These are phyloP conservation scores for Australoheros scitulus DNA, from an alignment of 2,113 vertebrate species.

Conservation along the genomic window DNA sequence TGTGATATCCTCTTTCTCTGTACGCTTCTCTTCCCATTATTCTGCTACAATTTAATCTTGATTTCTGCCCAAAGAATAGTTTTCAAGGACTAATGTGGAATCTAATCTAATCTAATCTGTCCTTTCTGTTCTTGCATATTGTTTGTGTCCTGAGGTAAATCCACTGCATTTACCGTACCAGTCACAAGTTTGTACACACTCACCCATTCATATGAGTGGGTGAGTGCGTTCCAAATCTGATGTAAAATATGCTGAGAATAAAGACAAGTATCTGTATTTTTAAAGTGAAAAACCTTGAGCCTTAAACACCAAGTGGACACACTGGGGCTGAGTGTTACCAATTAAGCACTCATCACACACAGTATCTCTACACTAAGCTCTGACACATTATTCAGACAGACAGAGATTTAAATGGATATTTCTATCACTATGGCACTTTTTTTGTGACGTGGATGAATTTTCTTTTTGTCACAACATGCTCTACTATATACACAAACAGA, in stretches of 20 bases:
- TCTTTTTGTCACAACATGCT: background rate
- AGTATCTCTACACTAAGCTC: background rate
- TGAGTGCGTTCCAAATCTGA: no score
- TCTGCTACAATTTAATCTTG: background rate
- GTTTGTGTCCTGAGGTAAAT: background rate
- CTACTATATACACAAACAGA: background rate
- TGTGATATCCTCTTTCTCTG: background rate
- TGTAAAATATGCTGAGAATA: background rate
- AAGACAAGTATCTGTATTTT: background rate
- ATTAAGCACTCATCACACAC: background rate
- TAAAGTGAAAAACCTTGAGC: background rate
- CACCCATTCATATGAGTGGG: no score
- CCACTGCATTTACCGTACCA: background rate
- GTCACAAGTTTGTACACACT: background rate
- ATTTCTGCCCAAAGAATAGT: background rate
- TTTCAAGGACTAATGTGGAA: background rate
- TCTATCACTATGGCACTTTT: background rate
- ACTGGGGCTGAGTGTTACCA: background rate
- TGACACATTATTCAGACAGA: background rate
- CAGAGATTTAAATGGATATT: background rate
- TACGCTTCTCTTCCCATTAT: background rate
- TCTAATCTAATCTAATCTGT: background rate
- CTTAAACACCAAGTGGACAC: background rate
- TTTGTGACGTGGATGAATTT: background rate
- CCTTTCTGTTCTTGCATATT: background rate